Evolutionary conservation across 2,888 invertebrate species (phyloP).

Genomic region (Phortica magna): DNA sequence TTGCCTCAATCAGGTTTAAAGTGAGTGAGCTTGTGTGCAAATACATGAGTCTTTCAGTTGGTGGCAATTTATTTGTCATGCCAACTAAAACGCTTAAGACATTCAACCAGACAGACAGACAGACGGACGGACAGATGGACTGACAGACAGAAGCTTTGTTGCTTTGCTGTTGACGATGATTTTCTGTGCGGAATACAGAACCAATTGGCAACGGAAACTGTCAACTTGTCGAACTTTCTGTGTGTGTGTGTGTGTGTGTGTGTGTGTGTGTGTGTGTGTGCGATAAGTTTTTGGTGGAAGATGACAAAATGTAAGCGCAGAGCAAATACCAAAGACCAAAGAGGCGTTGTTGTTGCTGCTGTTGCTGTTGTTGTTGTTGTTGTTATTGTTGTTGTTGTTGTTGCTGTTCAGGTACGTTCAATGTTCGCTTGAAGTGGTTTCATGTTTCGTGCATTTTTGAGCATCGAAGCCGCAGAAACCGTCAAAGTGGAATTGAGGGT

Average conservation of each 20-base stretch:
- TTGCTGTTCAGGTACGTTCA: neutral
- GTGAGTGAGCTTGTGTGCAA: neutral
- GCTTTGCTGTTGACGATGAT: neutral
- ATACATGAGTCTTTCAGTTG: neutral
- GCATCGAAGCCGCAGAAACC: neutral
- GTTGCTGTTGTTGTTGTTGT: neutral
- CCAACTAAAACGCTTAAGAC: constrained; percentile 34
- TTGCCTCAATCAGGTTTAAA: neutral
- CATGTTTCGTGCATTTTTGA: constrained; percentile 28
- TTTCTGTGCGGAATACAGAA: neutral
- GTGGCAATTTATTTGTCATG: constrained; percentile 38
- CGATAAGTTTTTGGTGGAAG: neutral
- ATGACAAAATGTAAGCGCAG: neutral
- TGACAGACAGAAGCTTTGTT: neutral
- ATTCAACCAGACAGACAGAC: neutral
- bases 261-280: no score
- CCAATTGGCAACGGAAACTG: constrained; percentile 14
- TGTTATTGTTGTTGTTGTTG: neutral
- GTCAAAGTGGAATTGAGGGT: neutral
- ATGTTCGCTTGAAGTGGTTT: constrained; percentile 39
- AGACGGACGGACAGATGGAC: neutral
- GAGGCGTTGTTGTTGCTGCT: no score
- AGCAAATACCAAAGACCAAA: constrained; percentile 18
- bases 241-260: neutral
- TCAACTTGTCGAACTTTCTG: constrained; percentile 3